A percentile compares a stretch with the other conserved stretches of the same genome.
Evolutionary conservation across 2,113 vertebrate genomes (phyloP).

Genomic region (Cynopterus brachyotis): DNA sequence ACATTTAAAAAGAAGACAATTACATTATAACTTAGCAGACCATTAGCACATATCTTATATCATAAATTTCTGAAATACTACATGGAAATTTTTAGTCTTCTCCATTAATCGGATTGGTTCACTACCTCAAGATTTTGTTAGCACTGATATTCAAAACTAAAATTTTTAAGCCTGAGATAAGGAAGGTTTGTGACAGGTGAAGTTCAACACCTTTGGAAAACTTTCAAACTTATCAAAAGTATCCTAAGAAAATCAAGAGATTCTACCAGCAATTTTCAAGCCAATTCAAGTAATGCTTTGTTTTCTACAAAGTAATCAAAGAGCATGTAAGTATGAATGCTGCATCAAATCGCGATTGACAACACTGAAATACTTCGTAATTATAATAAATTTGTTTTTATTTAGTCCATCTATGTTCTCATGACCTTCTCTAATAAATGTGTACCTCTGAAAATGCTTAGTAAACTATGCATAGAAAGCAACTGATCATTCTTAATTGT

Average conservation of each 20-base stretch:
- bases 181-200: not conserved
- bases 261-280: not conserved
- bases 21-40: not conserved
- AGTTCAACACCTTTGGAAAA: not conserved
- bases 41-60: not conserved
- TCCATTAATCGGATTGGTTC: not conserved
- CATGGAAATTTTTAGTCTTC: not conserved
- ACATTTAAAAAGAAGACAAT: not conserved
- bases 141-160: not conserved
- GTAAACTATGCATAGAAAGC: not conserved
- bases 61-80: not conserved
- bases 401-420: not conserved
- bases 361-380: not conserved
- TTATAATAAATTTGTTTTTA: not conserved
- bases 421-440: not conserved
- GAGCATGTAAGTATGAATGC: not conserved
- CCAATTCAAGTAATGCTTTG: not conserved
- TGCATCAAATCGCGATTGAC: not conserved
- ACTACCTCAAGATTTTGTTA: not conserved
- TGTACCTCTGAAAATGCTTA: not conserved
- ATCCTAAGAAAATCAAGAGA: not conserved
- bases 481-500: slow-evolving; percentile 26
- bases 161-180: not conserved
- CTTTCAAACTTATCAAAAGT: not conserved
- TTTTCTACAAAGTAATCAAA: not conserved